Base-by-base conservation (phyloP, 2,888 invertebrate species). In the Exocentrus adspersus region DNA sequence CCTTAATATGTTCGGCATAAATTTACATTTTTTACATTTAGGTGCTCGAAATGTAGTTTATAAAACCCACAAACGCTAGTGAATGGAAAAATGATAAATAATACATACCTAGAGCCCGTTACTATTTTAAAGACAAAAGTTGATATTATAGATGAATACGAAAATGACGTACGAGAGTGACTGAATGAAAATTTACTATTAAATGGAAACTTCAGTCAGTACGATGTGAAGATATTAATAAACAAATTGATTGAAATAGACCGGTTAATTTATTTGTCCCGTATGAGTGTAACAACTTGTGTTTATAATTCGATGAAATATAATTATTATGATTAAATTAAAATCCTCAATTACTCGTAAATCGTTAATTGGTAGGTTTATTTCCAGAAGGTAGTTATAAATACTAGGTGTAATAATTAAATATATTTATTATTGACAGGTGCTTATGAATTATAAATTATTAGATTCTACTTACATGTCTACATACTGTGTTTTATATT, bases 301-400 rank as follows among this genome's bases (percentile, higher is more conserved):
- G 19, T 9, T 9, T 14, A 6, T 6, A 43, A 2, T 43, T 43
- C 10, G 43, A 17, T 43, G 43, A 43, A 1, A 17, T 10, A 10
- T 46, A 46, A 46, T 24, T 24, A 46, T 46, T 37, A 41, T 59
- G 51, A 46, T 59, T 28, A 30, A 50, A 43, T 56, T 37, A 28
- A 59, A 50, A 50, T 46, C 46, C 21, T 46, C 48, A 50, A 59
- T 50, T 58, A 58, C 42, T 4, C 5, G 9, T 14, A 28, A 14
- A 59, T 48, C 42, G 28, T 48, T 42, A 50, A 59, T 50, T 59
- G 48, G 37, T 21, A 21, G 50, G 42, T 51, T 48, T 57, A 57
- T 57, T 24, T 37, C 2, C 5, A n/a, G 41, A n/a, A 9, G 28
- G 16, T 17, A 17, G 24, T 50, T 14, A 19, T 50, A 37, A 50